Conservation (phyloP, 2,888 invertebrate species). For the Plutella xylostella region DNA sequence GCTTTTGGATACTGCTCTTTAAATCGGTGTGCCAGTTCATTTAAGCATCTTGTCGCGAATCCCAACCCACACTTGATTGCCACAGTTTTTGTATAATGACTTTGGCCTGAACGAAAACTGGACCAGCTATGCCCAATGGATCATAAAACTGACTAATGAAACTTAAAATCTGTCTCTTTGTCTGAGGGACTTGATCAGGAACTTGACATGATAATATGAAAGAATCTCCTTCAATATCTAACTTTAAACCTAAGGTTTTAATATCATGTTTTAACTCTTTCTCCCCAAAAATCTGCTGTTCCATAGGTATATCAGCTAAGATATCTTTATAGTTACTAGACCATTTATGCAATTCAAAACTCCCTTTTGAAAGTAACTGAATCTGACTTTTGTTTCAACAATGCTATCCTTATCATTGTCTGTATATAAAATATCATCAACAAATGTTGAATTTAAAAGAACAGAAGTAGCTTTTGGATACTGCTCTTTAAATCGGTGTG, state of each 20-base stretch:
- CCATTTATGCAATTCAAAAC: background rate
- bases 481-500: background rate
- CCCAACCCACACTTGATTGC: constrained; percentile 12
- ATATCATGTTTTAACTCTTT: constrained; percentile 11
- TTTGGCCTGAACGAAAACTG: constrained; percentile 12
- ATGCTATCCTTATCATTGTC: background rate
- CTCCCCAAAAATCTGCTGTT: constrained; percentile 11
- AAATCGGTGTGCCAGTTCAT: no score
- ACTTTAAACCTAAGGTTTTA: background rate
- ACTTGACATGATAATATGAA: constrained; percentile 6
- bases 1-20: no score
- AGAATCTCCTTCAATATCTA: background rate
- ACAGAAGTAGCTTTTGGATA: constrained; percentile 10
- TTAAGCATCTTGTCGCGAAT: no score
- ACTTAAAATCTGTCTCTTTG: constrained; percentile 9
- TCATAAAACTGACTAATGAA: constrained; percentile 15
- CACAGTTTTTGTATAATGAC: constrained; percentile 16
- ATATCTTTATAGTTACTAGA: background rate
- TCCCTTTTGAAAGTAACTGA: background rate
- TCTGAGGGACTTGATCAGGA: background rate
- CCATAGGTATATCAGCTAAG: background rate
- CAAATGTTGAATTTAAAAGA: constrained; percentile 10
- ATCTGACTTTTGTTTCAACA: background rate
- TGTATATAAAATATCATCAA: constrained; percentile 8
- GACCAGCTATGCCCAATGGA: constrained; percentile 13